These are phyloP conservation scores for Troilus luridus DNA, from an alignment of 2,888 invertebrate species.

Conservation along the genomic window DNA sequence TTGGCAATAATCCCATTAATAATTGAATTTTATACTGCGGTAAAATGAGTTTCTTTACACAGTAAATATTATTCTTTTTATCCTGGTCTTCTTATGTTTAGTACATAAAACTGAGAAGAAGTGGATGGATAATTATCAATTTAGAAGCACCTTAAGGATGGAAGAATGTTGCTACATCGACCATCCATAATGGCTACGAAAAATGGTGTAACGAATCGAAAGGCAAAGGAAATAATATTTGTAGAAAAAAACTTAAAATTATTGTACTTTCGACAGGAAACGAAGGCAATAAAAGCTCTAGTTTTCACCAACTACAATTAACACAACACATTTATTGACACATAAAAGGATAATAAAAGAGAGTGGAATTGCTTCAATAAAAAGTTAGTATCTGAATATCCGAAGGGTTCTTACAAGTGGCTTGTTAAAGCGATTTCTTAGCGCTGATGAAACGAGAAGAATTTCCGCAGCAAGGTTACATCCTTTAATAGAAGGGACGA, in stretches of 20 bases:
- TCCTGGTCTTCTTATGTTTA: too few relatives aligned
- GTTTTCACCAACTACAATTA: background rate
- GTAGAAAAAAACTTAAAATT: background rate
- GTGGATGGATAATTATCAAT: too few relatives aligned
- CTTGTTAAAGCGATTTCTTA: background rate
- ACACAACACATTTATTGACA: background rate
- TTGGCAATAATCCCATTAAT: too few relatives aligned
- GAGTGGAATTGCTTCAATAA: background rate
- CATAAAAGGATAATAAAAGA: slow-evolving; percentile 5
- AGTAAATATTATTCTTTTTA: too few relatives aligned
- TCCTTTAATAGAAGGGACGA: too few relatives aligned
- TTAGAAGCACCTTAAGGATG: too few relatives aligned
- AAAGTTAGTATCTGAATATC: background rate
- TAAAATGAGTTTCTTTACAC: too few relatives aligned
- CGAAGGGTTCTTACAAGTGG: background rate
- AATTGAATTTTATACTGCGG: too few relatives aligned
- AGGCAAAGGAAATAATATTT: background rate
- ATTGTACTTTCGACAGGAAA: background rate
- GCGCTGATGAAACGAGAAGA: background rate
- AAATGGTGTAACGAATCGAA: background rate
- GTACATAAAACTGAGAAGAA: too few relatives aligned
- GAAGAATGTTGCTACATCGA: background rate
- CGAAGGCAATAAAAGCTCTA: background rate
- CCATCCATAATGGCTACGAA: background rate
- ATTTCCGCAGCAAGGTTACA: too few relatives aligned